A percentile compares a stretch with the other conserved stretches of the same genome.
Conservation (phyloP, 2,888 invertebrate species). For the Parnassius orleans region DNA sequence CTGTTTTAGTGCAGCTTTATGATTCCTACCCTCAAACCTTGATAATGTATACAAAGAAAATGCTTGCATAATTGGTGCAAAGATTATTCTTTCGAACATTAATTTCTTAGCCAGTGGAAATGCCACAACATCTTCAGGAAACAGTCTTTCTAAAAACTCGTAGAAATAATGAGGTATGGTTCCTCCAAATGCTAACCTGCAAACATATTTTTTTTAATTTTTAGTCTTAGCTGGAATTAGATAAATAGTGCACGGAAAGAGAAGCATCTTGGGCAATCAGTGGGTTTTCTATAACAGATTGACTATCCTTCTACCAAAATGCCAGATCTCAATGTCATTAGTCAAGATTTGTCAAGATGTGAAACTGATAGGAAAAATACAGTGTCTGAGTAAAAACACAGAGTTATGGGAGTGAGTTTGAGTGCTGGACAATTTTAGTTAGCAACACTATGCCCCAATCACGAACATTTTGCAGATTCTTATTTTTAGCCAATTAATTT, state of each 20-base stretch:
- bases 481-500: too few species aligned
- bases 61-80: conserved; percentile 86
- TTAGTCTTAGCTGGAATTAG: too few species aligned
- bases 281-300: neutral
- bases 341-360: too few species aligned
- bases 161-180: conserved; percentile 90
- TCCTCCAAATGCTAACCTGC: conserved; percentile 89
- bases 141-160: conserved; percentile 80
- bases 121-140: conserved; percentile 80
- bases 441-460: too few species aligned
- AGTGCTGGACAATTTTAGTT: too few species aligned
- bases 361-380: too few species aligned
- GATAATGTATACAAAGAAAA: conserved; percentile 87
- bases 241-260: neutral
- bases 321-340: too few species aligned
- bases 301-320: too few species aligned
- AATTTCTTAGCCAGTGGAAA: conserved; percentile 82
- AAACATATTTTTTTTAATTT: conserved; percentile 23
- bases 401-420: too few species aligned
- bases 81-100: conserved; percentile 86
- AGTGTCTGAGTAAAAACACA: too few species aligned
- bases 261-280: conserved; percentile 2
- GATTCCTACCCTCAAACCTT: conserved; percentile 88
- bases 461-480: too few species aligned
- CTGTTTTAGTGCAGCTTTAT: conserved; percentile 83